A percentile compares a stretch with the other conserved stretches of the same genome.
Evolutionary conservation across 2,888 invertebrate species (phyloP).

Genomic region (Podabrus alpinus): DNA sequence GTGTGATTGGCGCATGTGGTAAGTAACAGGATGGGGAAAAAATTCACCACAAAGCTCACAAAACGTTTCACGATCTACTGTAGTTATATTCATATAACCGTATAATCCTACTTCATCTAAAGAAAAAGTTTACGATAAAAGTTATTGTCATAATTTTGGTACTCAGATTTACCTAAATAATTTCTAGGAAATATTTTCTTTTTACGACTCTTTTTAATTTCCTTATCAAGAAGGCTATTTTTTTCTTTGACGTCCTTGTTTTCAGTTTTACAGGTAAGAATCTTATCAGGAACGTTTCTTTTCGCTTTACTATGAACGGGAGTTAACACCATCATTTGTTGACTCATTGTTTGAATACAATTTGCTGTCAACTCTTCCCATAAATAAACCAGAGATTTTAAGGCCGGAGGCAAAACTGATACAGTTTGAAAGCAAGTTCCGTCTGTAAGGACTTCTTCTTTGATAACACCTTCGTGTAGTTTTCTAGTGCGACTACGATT

Average conservation of each 20-base stretch:
- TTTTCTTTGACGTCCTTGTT: slow-evolving; percentile 51
- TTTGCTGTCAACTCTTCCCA: slow-evolving; percentile 85
- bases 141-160: background rate
- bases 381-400: slow-evolving; percentile 83
- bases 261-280: slow-evolving; percentile 34
- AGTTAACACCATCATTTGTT: slow-evolving; percentile 65
- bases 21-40: slow-evolving; percentile 80
- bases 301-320: slow-evolving; percentile 51
- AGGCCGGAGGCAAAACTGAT: slow-evolving; percentile 81
- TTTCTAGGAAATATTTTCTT: slow-evolving; percentile 59
- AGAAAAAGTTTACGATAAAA: background rate
- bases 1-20: slow-evolving; percentile 89
- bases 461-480: slow-evolving; percentile 57
- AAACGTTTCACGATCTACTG: slow-evolving; percentile 46
- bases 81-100: slow-evolving; percentile 43
- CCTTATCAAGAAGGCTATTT: slow-evolving; percentile 51
- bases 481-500: slow-evolving; percentile 64
- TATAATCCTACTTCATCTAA: slow-evolving; percentile 50
- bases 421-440: slow-evolving; percentile 62
- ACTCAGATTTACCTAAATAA: slow-evolving; percentile 45
- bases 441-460: slow-evolving; percentile 47
- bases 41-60: slow-evolving; percentile 89
- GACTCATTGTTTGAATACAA: slow-evolving; percentile 68
- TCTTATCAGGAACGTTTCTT: slow-evolving; percentile 42
- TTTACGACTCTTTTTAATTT: slow-evolving; percentile 62